A percentile compares a stretch with the other conserved stretches of the same genome.
Conservation (phyloP, 2,888 invertebrate genomes). For the Nymphalis urticae region DNA sequence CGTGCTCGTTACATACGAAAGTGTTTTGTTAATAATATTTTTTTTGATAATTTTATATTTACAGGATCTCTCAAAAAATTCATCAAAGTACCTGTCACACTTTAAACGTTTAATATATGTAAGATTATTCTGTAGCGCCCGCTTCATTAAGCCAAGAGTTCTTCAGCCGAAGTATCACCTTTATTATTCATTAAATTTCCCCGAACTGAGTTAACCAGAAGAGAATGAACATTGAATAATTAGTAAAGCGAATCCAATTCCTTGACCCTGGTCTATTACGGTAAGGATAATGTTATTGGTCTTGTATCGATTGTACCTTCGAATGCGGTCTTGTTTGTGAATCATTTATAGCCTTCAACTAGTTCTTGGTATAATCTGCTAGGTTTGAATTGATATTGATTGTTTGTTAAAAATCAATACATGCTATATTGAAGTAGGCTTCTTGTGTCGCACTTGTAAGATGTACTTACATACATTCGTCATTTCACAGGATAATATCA, state of each 20-base stretch:
- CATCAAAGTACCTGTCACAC: no score
- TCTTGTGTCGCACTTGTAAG: no score
- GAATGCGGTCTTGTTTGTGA: neutral
- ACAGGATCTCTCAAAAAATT: no score
- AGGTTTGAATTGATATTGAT: neutral
- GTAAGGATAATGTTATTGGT: slow-evolving; percentile 2
- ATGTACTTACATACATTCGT: no score
- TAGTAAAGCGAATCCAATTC: slow-evolving; percentile 14
- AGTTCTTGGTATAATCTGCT: neutral
- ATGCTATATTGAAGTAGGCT: neutral
- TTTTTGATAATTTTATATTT: no score
- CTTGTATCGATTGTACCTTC: slow-evolving; percentile 4
- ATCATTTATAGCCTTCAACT: neutral
- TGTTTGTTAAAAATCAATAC: neutral
- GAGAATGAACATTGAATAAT: slow-evolving; percentile 22
- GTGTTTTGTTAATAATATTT: no score
- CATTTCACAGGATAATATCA: no score
- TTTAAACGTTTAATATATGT: slow-evolving; percentile 14
- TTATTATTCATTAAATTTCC: slow-evolving; percentile 22
- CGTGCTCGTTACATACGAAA: no score
- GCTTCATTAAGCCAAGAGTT: slow-evolving; percentile 15
- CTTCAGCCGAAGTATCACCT: slow-evolving; percentile 18
- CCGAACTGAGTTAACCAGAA: slow-evolving; percentile 10
- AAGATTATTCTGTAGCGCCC: slow-evolving; percentile 9
- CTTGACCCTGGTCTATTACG: slow-evolving; percentile 4